phyloP scores from a whole-genome alignment of 1,140 invertebrate genomes.

The Zaprionus ornatus region DNA sequence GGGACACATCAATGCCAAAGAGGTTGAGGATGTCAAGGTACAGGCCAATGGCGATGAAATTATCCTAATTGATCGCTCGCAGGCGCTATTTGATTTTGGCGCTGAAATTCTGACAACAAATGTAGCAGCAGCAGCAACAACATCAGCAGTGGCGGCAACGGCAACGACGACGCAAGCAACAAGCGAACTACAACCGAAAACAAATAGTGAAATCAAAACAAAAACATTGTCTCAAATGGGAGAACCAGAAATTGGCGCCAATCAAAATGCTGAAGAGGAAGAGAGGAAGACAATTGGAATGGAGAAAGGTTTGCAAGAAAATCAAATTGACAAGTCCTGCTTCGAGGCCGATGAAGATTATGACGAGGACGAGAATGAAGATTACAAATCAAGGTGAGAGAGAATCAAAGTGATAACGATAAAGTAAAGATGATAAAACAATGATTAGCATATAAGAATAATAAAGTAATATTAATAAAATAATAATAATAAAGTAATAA shows the following conservation, averaged over 20 bases:
- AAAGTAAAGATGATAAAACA: neutral
- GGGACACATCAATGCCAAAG: slow-evolving; percentile 62
- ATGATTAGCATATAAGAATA: neutral
- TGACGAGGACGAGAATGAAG: slow-evolving; percentile 64
- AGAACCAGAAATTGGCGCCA: slow-evolving; percentile 74
- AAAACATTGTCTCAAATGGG: slow-evolving; percentile 66
- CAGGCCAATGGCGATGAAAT: slow-evolving; percentile 3
- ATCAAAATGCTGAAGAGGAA: slow-evolving; percentile 36
- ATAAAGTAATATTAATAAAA: neutral
- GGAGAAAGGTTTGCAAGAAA: slow-evolving; percentile 14
- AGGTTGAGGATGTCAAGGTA: slow-evolving; percentile 53
- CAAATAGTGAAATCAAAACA: slow-evolving; percentile 78
- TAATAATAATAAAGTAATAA: neutral
- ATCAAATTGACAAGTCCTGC: slow-evolving; percentile 36
- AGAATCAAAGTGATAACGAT: neutral
- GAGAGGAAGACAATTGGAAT: slow-evolving; percentile 2
- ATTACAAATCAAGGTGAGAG: slow-evolving; percentile 44
- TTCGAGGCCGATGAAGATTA: slow-evolving; percentile 53
- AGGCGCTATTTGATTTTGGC: slow-evolving; percentile 76
- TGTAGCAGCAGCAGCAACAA: slow-evolving; percentile 30
- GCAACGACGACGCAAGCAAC: slow-evolving; percentile 39
- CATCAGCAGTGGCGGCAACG: slow-evolving; percentile 21
- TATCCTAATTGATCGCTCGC: slow-evolving; percentile 25
- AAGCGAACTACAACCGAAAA: slow-evolving; percentile 67
- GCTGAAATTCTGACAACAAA: slow-evolving; percentile 77